phyloP scores from a whole-genome alignment of 2,797 vertebrate genomes.

The Xyrichtys novacula region DNA sequence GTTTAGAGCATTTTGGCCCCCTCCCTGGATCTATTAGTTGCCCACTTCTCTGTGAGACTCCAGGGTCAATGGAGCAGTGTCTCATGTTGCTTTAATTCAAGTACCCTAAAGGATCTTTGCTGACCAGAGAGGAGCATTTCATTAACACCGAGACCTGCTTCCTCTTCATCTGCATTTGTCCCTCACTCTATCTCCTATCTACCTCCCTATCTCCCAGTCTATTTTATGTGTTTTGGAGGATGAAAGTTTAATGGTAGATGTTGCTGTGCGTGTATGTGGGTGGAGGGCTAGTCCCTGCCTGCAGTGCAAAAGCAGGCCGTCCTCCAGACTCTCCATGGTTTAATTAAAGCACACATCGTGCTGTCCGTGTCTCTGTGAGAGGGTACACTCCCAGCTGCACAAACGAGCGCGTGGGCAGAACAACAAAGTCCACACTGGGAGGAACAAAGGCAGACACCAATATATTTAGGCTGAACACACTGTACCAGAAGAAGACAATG shows the following conservation, averaged over 20 bases:
- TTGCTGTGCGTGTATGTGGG: conserved; percentile 1
- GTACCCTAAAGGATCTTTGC: conserved; percentile 31
- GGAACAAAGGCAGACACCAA: conserved; percentile 54
- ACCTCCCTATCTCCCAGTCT: conserved; percentile 39
- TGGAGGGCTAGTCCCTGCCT: conserved; percentile 32
- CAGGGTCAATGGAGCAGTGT: conserved; percentile 10
- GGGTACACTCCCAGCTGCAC: conserved; percentile 41
- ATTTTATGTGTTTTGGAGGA: conserved; percentile 58
- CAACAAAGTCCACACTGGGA: conserved; percentile 54
- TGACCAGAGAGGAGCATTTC: conserved; percentile 38
- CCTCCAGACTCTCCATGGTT: conserved; percentile 62
- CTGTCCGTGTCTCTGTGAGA: conserved; percentile 26
- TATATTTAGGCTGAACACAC: conserved; percentile 42
- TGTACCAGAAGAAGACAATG: conserved; percentile 48
- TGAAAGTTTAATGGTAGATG: conserved; percentile 51
- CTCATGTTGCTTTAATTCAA: conserved; percentile 31
- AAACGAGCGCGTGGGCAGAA: conserved; percentile 44
- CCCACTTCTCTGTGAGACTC: conserved; percentile 21
- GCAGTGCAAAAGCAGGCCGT: conserved; percentile 15
- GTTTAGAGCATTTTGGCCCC: conserved; percentile 6
- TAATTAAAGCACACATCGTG: conserved; percentile 61
- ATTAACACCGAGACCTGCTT: conserved; percentile 50
- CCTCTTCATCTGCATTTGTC: conserved; percentile 41
- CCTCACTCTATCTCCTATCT: conserved; percentile 30
- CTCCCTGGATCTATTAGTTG: conserved; percentile 17